These are phyloP conservation scores for Lasiommata megera DNA, from an alignment of 2,888 invertebrate genomes.

Conservation along the genomic window DNA sequence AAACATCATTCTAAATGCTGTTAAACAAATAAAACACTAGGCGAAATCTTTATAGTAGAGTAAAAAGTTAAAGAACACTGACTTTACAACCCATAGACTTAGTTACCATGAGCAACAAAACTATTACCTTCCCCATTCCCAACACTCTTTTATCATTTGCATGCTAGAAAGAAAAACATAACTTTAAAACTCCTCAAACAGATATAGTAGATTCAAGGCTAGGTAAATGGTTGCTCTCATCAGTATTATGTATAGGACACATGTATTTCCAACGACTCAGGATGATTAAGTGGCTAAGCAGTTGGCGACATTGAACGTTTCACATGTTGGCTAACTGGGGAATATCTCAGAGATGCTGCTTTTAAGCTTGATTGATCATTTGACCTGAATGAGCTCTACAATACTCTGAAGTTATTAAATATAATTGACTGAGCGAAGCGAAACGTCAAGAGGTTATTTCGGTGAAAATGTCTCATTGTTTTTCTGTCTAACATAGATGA, in stretches of 20 bases:
- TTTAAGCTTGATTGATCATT: constrained; percentile 26
- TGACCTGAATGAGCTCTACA: constrained; percentile 17
- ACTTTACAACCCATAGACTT: too few relatives aligned
- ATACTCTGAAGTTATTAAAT: constrained; percentile 1
- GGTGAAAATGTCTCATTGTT: too few relatives aligned
- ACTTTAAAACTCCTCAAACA: not conserved
- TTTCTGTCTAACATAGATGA: too few relatives aligned
- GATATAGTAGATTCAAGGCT: not conserved
- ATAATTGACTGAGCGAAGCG: not conserved
- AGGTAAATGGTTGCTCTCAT: constrained; percentile 1
- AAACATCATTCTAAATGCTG: too few relatives aligned
- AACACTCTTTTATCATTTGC: too few relatives aligned
- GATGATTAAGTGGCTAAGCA: constrained; percentile 22
- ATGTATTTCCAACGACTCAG: constrained; percentile 4
- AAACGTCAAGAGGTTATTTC: too few relatives aligned
- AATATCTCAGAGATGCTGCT: constrained; percentile 17
- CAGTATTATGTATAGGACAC: not conserved
- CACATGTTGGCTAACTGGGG: constrained; percentile 15
- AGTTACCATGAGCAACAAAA: too few relatives aligned
- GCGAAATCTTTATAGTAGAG: too few relatives aligned
- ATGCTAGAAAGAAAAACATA: not conserved
- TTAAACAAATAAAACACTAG: too few relatives aligned
- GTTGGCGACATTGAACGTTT: constrained; percentile 11
- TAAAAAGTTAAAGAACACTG: too few relatives aligned
- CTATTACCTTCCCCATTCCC: too few relatives aligned